These are phyloP conservation scores for Poecilus cupreus DNA, from an alignment of 2,888 invertebrate species.

Conservation along the genomic window DNA sequence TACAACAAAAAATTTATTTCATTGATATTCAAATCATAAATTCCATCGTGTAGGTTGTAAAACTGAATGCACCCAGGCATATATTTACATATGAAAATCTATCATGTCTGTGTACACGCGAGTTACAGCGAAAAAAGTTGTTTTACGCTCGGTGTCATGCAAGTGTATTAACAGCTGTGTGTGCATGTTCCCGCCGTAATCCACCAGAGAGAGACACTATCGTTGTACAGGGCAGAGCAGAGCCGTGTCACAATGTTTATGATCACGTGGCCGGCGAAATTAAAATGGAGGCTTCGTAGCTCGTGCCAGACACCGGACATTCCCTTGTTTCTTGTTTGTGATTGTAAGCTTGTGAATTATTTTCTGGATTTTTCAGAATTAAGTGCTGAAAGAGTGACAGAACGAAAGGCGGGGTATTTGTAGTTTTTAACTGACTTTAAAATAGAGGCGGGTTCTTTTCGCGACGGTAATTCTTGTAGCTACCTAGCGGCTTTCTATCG, in stretches of 20 bases:
- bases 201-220: too few relatives aligned
- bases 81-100: constrained; percentile 40
- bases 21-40: constrained; percentile 25
- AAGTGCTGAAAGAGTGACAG: too few relatives aligned
- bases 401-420: too few relatives aligned
- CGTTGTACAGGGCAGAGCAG: too few relatives aligned
- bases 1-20: not conserved
- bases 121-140: constrained; percentile 2
- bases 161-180: constrained; percentile 14
- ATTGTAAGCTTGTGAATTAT: too few relatives aligned
- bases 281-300: not conserved
- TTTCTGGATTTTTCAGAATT: too few relatives aligned
- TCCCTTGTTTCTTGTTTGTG: too few relatives aligned
- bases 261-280: not conserved
- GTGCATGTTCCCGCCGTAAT: not conserved
- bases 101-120: constrained; percentile 27
- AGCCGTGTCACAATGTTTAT: not conserved
- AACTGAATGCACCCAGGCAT: constrained; percentile 2
- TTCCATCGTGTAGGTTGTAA: not conserved
- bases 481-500: too few relatives aligned
- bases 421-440: too few relatives aligned
- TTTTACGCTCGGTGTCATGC: constrained; percentile 13
- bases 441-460: too few relatives aligned
- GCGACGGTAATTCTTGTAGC: too few relatives aligned
- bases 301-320: too few relatives aligned